These are phyloP conservation scores for Morone chrysops DNA, from an alignment of 2,113 vertebrate species.

Conservation along the genomic window DNA sequence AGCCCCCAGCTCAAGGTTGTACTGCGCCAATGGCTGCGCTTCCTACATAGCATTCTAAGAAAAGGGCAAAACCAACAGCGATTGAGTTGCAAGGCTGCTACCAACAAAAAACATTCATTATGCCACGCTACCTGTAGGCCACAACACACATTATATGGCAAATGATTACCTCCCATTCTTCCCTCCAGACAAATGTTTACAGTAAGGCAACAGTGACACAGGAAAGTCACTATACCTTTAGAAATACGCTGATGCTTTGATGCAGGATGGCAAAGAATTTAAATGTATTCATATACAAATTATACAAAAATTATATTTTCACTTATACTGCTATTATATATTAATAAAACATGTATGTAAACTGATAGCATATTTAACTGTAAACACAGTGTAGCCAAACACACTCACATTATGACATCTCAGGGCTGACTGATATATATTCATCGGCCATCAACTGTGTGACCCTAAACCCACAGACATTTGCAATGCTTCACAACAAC, in stretches of 20 bases:
- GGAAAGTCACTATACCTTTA: neutral
- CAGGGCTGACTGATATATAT: conserved; percentile 23
- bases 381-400: conserved; percentile 1
- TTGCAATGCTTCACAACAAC: conserved; percentile 5
- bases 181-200: conserved; percentile 8
- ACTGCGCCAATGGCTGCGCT: conserved; percentile 62
- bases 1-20: conserved; percentile 69
- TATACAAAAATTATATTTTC: neutral
- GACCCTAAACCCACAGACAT: neutral
- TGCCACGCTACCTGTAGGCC: conserved; percentile 54
- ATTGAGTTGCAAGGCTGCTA: conserved; percentile 48
- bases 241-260: conserved; percentile 4
- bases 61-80: conserved; percentile 54
- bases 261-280: neutral
- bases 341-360: conserved; percentile 5
- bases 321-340: neutral
- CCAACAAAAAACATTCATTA: conserved; percentile 49
- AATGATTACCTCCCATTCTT: conserved; percentile 19
- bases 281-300: neutral
- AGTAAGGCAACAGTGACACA: neutral
- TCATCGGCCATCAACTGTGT: neutral
- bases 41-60: conserved; percentile 45
- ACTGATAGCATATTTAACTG: neutral
- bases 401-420: conserved; percentile 22
- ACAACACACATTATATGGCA: conserved; percentile 8